Conservation (phyloP, 2,113 vertebrate species). For the Psephotus haematonotus region DNA sequence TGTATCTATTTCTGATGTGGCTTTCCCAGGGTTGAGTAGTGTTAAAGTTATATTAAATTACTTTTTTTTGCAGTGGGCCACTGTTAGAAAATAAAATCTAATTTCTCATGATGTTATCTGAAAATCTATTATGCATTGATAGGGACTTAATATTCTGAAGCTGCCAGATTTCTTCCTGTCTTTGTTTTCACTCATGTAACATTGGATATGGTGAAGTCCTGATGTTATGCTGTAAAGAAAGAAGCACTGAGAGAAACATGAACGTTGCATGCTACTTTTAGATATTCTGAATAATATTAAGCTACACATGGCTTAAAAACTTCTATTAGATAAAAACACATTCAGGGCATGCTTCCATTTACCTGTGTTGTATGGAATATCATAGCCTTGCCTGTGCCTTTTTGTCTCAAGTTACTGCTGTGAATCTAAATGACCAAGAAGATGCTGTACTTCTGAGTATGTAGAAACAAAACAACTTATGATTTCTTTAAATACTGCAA, state of each 20-base stretch:
- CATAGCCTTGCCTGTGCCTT: neutral
- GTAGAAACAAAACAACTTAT: neutral
- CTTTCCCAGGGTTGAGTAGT: neutral
- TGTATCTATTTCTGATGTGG: neutral
- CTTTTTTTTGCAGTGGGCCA: neutral
- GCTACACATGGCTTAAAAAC: neutral
- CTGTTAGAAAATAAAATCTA: neutral
- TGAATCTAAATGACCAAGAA: neutral
- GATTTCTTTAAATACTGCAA: neutral
- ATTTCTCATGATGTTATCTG: neutral
- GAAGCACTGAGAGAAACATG: neutral
- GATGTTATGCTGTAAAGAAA: neutral
- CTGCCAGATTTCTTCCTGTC: neutral
- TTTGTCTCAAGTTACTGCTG: neutral
- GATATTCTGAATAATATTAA: neutral
- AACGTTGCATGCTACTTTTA: neutral
- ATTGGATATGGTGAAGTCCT: neutral
- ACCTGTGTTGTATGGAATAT: fast-evolving
- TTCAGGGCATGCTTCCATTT: neutral
- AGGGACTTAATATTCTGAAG: neutral
- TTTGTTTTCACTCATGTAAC: neutral
- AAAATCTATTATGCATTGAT: neutral
- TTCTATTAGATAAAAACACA: neutral
- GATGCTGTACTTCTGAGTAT: neutral
- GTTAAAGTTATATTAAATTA: neutral